Evolutionary conservation across 2,113 vertebrate genomes (phyloP), one percentile per base, ranked within the genome.

Genomic region (Bettongia penicillata): DNA sequence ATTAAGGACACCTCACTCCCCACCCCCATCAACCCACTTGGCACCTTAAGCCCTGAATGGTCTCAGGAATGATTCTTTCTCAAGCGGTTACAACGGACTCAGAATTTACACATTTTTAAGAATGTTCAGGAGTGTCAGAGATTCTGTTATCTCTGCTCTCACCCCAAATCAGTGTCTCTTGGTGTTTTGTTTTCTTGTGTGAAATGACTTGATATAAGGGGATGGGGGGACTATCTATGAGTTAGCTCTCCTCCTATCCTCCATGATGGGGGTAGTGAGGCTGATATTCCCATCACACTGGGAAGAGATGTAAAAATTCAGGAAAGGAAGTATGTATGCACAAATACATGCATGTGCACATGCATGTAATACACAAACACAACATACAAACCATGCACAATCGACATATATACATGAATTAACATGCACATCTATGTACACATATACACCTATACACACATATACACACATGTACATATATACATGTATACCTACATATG

Each of bases 191-290:
- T 37, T 94, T 94, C 51, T 94, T 51, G 16, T 16, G n/a, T 48
- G 48, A 19, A 0, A 48, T 22, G 16, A 3, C 22, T 11, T 26
- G 53, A 24, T 51, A 43, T 53, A 43, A 37, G 51, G 24, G 47
- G 95, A 0, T 25, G 14, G 14, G 11, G 31, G 1, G 16, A 0
- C 91, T 2, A 16, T 92, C 26, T 19, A 31, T 25, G 37, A 96
- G 55, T 61, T 28, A 11, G 0, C 0, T 8, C 0, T 9, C 53
- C 26, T 57, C 7, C 0, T 8, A 0, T 9, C 53, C 37, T 77
- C 7, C 51, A 90, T 25, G 31, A 47, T 68, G 68, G 47, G 10
- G 91, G 43, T 8, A n/a, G 10, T 43, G 68, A 9, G 2, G n/a
- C 7, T 23, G 19, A 84, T 2, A 50, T 51, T 24, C 12, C 43